Evolutionary conservation across 2,113 vertebrate genomes (phyloP).

Genomic region (Zosterops pallidus): DNA sequence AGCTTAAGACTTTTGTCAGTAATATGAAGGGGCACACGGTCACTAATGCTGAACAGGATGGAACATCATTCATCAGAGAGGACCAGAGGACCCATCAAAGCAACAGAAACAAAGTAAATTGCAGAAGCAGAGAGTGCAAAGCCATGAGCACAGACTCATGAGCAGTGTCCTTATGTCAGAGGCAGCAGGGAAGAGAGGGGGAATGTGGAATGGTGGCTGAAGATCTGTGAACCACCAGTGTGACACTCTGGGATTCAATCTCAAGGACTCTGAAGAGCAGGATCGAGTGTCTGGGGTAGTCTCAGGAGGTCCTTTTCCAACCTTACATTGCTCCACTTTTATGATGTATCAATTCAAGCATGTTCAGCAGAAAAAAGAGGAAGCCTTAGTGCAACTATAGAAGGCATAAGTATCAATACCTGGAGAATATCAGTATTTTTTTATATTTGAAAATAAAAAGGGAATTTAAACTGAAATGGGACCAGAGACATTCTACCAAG

Average conservation of each 20-base stretch:
- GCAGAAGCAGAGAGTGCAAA: neutral
- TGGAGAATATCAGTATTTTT: neutral
- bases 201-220: neutral
- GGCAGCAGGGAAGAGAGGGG: neutral
- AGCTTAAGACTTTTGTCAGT: neutral
- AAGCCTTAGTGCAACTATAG: neutral
- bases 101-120: neutral
- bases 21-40: neutral
- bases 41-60: neutral
- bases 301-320: neutral
- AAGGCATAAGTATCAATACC: neutral
- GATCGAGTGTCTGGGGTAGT: neutral
- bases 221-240: neutral
- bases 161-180: neutral
- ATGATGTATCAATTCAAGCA: neutral
- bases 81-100: neutral
- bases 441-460: neutral
- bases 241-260: neutral
- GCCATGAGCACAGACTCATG: neutral
- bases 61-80: neutral
- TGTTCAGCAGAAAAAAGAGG: neutral
- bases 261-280: neutral
- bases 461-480: neutral
- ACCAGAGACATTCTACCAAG: neutral
- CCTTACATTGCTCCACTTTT: neutral